Conservation (phyloP, 2,797 vertebrate species). For the Pelobates cultripes region DNA sequence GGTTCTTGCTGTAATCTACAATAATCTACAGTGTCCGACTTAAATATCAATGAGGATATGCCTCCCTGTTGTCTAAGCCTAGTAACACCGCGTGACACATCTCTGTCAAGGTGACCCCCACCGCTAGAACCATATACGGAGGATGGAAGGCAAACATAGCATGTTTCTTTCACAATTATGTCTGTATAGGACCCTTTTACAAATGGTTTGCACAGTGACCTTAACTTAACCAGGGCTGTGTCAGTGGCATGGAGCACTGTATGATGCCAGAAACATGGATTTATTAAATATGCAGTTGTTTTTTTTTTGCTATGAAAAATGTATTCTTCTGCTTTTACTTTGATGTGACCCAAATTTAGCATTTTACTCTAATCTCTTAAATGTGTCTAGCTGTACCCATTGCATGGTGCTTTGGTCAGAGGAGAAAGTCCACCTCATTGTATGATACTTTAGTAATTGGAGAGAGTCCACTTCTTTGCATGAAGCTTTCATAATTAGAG, state of each 20-base stretch:
- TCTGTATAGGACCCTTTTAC: neutral
- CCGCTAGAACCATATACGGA: neutral
- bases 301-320: neutral
- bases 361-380: too few relatives aligned
- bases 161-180: neutral
- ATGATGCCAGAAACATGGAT: neutral
- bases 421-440: too few relatives aligned
- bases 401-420: too few relatives aligned
- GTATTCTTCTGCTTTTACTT: neutral
- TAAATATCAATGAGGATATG: neutral
- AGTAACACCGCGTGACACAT: neutral
- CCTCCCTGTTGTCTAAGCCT: neutral
- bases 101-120: neutral
- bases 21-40: neutral
- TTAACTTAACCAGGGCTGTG: neutral
- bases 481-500: too few relatives aligned
- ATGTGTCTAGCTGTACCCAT: too few relatives aligned
- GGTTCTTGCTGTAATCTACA: neutral
- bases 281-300: too few relatives aligned
- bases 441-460: too few relatives aligned
- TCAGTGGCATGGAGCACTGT: neutral
- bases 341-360: neutral
- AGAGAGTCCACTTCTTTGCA: too few relatives aligned
- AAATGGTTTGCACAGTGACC: neutral
- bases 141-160: neutral